phyloP scores from a whole-genome alignment of 2,113 vertebrate genomes.

The Spheniscus mendiculus region DNA sequence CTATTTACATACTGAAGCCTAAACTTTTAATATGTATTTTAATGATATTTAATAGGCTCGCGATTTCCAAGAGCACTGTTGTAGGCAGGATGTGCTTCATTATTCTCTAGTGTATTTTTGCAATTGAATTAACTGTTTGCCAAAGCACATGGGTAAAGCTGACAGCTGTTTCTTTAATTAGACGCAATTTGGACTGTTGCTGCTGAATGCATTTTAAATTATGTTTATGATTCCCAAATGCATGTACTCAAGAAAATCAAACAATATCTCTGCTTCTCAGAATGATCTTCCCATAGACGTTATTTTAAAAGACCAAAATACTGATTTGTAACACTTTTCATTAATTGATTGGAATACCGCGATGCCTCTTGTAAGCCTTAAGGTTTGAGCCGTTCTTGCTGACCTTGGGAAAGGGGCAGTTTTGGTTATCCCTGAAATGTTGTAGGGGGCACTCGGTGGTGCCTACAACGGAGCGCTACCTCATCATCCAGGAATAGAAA shows the following conservation, averaged over 20 bases:
- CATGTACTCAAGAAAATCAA: constrained; percentile 55
- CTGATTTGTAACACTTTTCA: constrained; percentile 14
- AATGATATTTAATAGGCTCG: constrained; percentile 11
- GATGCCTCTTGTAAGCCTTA: neutral
- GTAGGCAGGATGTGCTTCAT: constrained; percentile 24
- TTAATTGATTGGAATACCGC: neutral
- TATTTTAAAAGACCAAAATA: constrained; percentile 50
- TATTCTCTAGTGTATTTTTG: constrained; percentile 49
- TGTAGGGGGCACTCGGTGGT: neutral
- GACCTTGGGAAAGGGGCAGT: neutral
- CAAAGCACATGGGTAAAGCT: constrained; percentile 50
- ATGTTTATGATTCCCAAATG: constrained; percentile 67
- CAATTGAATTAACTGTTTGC: constrained; percentile 56
- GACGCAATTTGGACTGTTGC: constrained; percentile 46
- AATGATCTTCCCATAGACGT: neutral
- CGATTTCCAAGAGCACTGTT: constrained; percentile 11
- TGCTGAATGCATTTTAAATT: constrained; percentile 70
- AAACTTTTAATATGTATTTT: constrained; percentile 60
- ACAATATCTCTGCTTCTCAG: constrained; percentile 46
- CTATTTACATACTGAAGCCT: constrained; percentile 41
- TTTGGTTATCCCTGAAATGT: neutral
- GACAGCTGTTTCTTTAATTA: constrained; percentile 56
- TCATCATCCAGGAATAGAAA: neutral
- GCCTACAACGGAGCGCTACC: neutral
- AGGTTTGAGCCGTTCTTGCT: neutral